Conservation (phyloP, 2,888 invertebrate species). For the Stenodera caucasica region DNA sequence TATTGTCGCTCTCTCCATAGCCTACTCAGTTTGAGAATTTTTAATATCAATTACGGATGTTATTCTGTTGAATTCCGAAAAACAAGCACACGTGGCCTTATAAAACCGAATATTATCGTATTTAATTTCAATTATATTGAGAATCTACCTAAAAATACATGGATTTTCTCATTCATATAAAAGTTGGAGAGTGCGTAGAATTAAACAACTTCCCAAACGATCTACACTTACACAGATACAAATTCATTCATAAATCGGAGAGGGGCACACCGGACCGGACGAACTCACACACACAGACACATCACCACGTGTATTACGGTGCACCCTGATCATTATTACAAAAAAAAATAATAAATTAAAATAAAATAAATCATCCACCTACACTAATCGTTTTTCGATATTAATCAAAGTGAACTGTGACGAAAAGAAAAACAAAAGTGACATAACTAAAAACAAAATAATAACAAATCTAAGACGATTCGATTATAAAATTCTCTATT, state of each 20-base stretch:
- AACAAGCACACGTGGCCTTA: neutral
- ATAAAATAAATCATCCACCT: slow-evolving; percentile 11
- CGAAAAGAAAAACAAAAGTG: neutral
- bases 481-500: slow-evolving; percentile 26
- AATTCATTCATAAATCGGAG: slow-evolving; percentile 35
- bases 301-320: slow-evolving; percentile 26
- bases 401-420: slow-evolving; percentile 3
- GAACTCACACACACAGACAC: slow-evolving; percentile 11
- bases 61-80: too few relatives aligned
- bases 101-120: neutral
- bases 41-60: too few relatives aligned
- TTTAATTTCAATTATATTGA: neutral
- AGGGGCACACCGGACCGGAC: slow-evolving; percentile 24
- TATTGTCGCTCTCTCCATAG: too few relatives aligned
- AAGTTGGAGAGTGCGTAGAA: slow-evolving; percentile 2
- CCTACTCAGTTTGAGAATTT: too few relatives aligned
- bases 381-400: neutral
- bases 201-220: neutral
- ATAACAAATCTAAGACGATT: slow-evolving; percentile 12
- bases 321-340: slow-evolving; percentile 28
- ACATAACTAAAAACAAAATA: neutral
- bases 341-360: too few relatives aligned
- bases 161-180: neutral
- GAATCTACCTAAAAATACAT: neutral
- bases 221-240: slow-evolving; percentile 16